A percentile compares a stretch with the other conserved stretches of the same genome.
These are phyloP conservation scores for Beroe forskalii DNA, from an alignment of 37 sponge, comb jelly and placozoan species.

Conservation along the genomic window DNA sequence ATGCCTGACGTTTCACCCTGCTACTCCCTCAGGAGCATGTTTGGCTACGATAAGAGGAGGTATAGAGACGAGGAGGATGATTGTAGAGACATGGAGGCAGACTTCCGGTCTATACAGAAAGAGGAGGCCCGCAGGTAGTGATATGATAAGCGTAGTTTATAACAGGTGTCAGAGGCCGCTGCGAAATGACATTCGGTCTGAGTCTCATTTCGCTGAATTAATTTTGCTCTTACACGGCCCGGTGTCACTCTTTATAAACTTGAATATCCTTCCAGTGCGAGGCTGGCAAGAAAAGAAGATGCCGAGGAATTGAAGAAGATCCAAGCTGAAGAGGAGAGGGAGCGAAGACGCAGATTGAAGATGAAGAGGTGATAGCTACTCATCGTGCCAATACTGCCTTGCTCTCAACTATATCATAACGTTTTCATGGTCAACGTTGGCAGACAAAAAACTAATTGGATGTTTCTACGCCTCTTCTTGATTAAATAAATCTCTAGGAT, in stretches of 20 bases:
- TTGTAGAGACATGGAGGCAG: constrained; percentile 59
- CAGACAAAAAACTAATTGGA: no score
- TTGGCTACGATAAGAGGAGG: constrained; percentile 62
- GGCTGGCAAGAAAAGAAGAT: constrained; percentile 24
- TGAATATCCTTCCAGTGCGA: constrained; percentile 42
- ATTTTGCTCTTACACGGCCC: no score
- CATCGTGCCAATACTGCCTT: background rate
- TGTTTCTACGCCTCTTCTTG: no score
- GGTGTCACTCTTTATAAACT: no score
- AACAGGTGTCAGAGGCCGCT: no score
- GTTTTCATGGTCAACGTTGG: no score
- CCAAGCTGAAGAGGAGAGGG: constrained; percentile 56
- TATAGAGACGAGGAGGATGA: constrained; percentile 60
- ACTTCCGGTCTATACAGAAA: constrained; percentile 26
- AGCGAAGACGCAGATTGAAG: constrained; percentile 12
- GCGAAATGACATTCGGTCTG: no score
- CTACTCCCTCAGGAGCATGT: constrained; percentile 24
- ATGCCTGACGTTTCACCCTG: background rate
- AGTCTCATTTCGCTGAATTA: no score
- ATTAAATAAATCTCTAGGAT: no score
- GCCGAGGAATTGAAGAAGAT: constrained; percentile 55
- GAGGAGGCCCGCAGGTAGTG: constrained; percentile 46
- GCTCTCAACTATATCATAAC: no score
- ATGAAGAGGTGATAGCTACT: background rate
- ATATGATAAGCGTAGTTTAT: background rate